Base-by-base conservation (phyloP, 2,888 invertebrate species). In the Nycteola revayana region DNA sequence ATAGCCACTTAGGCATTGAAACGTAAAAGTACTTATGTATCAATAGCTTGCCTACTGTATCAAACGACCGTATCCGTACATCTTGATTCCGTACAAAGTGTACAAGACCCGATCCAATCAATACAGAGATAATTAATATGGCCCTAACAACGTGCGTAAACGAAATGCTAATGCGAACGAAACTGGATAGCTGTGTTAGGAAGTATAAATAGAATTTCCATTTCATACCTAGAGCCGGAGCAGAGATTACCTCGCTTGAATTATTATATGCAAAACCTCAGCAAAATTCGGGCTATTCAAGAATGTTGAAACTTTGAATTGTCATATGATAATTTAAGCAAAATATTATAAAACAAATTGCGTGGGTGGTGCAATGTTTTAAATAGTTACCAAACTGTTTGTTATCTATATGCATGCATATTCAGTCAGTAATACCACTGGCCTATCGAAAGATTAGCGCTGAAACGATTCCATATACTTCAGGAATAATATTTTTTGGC, bases 171-270 rank as follows among this genome's bases (percentile, higher is more conserved):
- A 57, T 58, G 44, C 33, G 36, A 43, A 43, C 36, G 48, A 53
- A n/a, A 40, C 36, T 43, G 45, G 42, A 56, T 54, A 58, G 49
- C 54, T 55, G 48, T 56, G 51, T 52, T 49, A 50, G 54, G 44
- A 42, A 55, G 60, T 55, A 60, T 62, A 61, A 70, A 71, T 60
- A 61, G 46, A 57, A 64, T 65, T 67, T 66, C 41, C 55, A 53
- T 58, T 60, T 51, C 47, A 56, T 60, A 60, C 53, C 50, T 52
- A 56, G 56, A 49, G 56, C 55, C 36, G n/a, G 51, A 59, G 59
- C 52, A 57, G 37, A 61, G 66, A 73, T 73, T 73, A 67, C 64
- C 66, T 60, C 57, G 66, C 65, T 70, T 57, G 55, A 70, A 51
- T 66, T 68, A 61, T 66, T 67, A 60, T 60, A 60, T 60, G 59